A percentile compares a stretch with the other conserved stretches of the same genome.
phyloP scores from a whole-genome alignment of 2,888 invertebrate genomes.

The Melanotus villosus region DNA sequence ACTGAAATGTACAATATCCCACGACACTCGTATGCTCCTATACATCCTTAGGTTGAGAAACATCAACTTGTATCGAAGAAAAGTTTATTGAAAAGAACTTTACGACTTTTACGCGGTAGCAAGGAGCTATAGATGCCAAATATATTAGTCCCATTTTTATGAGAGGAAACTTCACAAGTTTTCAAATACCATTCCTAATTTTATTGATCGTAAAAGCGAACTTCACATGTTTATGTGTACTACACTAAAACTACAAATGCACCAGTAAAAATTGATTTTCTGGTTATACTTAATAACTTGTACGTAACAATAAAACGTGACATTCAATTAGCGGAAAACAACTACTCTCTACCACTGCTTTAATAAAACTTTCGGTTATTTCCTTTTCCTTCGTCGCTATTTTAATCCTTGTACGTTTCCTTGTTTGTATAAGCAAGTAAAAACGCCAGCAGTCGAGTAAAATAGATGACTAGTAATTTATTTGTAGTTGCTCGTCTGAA shows the following conservation, averaged over 20 bases:
- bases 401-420: neutral
- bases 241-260: conserved; percentile 16
- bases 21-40: no score
- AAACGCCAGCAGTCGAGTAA: neutral
- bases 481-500: conserved; percentile 2
- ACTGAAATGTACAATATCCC: no score
- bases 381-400: no score
- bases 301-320: neutral
- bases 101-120: conserved; percentile 4
- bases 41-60: neutral
- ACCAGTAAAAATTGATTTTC: conserved; percentile 8
- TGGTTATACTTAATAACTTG: neutral
- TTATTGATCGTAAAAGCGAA: conserved; percentile 25
- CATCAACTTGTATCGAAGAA: conserved; percentile 3
- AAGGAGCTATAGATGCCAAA: neutral
- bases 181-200: conserved; percentile 26
- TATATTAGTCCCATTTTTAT: conserved; percentile 1
- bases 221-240: conserved; percentile 14
- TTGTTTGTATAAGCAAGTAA: neutral
- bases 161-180: conserved; percentile 5
- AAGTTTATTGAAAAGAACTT: neutral
- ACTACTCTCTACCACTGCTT: no score
- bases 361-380: no score
- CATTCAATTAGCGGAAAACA: neutral
- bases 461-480: neutral